Evolutionary conservation across 2,888 invertebrate species (phyloP).

Genomic region (Eristalis intricaria): DNA sequence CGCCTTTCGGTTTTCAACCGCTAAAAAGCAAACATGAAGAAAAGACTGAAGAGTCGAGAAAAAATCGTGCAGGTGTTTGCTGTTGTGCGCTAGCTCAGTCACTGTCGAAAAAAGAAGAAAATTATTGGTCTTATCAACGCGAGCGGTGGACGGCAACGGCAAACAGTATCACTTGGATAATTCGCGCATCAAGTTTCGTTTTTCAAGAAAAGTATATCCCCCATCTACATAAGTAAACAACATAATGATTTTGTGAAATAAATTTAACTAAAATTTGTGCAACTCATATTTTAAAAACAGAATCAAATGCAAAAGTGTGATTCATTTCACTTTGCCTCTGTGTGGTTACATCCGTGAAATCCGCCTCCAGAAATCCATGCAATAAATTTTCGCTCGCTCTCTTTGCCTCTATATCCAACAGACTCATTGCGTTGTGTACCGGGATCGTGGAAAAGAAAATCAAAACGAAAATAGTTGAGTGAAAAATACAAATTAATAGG

Average conservation of each 20-base stretch:
- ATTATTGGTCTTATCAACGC: conserved; percentile 39
- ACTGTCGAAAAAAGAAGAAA: conserved; percentile 7
- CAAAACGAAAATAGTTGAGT: conserved; percentile 20
- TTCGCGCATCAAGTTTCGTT: conserved; percentile 7
- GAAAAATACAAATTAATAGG: conserved; percentile 1
- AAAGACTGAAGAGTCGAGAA: conserved; percentile 62
- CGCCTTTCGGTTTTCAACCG: conserved; percentile 26
- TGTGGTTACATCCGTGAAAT: conserved; percentile 21
- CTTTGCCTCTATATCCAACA: neutral
- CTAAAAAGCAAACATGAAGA: conserved; percentile 15
- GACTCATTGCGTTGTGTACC: neutral
- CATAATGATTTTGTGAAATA: conserved; percentile 22
- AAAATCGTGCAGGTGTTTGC: conserved; percentile 69
- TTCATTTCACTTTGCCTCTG: conserved; percentile 10
- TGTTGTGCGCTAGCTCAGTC: conserved; percentile 43
- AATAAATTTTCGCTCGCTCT: conserved; percentile 10
- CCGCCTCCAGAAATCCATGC: conserved; percentile 57
- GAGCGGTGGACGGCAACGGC: neutral
- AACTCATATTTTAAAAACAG: conserved; percentile 7
- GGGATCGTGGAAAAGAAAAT: conserved; percentile 15
- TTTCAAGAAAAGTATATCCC: neutral
- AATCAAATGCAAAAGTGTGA: conserved; percentile 1
- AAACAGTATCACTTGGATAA: conserved; percentile 21
- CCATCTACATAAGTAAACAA: neutral
- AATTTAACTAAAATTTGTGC: neutral